phyloP scores from a whole-genome alignment of 2,113 vertebrate species.

The Brachypteracias leptosomus region DNA sequence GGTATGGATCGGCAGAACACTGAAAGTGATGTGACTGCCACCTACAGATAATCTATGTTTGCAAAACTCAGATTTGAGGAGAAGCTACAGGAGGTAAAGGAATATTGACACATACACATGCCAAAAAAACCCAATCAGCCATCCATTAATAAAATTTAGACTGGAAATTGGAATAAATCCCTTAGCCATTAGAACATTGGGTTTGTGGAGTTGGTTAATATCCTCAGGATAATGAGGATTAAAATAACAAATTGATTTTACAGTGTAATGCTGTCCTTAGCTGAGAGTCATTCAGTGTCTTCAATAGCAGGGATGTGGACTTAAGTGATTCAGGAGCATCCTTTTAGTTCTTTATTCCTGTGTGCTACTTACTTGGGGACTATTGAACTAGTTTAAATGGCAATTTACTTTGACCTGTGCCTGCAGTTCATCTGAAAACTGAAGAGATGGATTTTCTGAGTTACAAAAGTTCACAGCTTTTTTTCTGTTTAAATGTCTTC shows the following conservation, averaged over 20 bases:
- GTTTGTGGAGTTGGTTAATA: background rate
- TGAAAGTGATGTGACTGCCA: constrained; percentile 56
- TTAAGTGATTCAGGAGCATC: background rate
- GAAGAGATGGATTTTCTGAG: background rate
- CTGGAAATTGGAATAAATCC: background rate
- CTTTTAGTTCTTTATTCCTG: background rate
- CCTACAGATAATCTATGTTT: background rate
- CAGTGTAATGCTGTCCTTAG: background rate
- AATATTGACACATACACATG: background rate
- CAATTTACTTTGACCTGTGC: background rate
- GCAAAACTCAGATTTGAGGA: background rate
- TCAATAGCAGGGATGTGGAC: background rate
- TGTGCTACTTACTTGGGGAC: background rate
- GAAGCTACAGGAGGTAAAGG: background rate
- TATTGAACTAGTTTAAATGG: background rate
- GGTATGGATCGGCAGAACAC: background rate
- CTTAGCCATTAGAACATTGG: background rate
- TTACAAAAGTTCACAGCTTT: background rate
- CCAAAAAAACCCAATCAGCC: background rate
- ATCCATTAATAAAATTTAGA: background rate
- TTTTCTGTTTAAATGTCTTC: background rate
- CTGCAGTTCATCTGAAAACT: background rate
- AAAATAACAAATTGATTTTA: background rate
- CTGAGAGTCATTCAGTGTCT: background rate
- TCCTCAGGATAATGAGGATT: background rate